Conservation (phyloP, 1,140 invertebrate genomes). For the Oncopodura yosiiana region DNA sequence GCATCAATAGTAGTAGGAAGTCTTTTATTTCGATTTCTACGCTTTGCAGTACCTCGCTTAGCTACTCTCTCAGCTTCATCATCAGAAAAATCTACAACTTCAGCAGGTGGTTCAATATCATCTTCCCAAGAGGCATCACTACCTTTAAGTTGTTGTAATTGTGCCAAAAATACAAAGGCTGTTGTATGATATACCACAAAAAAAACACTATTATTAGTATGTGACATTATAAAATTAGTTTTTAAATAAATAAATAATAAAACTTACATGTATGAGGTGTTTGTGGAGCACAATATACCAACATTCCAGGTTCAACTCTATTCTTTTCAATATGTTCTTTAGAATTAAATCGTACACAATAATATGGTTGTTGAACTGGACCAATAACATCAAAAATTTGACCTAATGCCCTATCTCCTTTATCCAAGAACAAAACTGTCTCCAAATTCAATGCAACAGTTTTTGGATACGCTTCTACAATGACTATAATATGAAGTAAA, state of each 20-base stretch:
- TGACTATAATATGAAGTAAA: slow-evolving; percentile 47
- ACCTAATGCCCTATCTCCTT: slow-evolving; percentile 59
- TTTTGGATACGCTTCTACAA: slow-evolving; percentile 55
- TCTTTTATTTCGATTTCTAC: neutral
- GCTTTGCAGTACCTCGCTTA: slow-evolving; percentile 25
- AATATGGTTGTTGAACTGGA: slow-evolving; percentile 61
- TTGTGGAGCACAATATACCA: slow-evolving; percentile 69
- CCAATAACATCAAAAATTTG: slow-evolving; percentile 86
- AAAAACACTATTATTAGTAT: neutral
- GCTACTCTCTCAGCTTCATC: slow-evolving; percentile 66
- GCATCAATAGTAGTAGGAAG: too few relatives aligned
- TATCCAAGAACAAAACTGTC: slow-evolving; percentile 67
- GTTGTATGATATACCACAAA: neutral
- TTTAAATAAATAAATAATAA: slow-evolving; percentile 12
- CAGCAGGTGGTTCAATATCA: slow-evolving; percentile 65
- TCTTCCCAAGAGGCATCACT: slow-evolving; percentile 74
- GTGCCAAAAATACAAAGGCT: slow-evolving; percentile 31
- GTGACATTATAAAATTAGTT: slow-evolving; percentile 6
- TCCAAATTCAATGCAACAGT: slow-evolving; percentile 71
- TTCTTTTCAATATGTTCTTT: slow-evolving; percentile 56
- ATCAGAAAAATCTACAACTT: slow-evolving; percentile 69
- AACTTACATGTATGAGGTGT: slow-evolving; percentile 59
- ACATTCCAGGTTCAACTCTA: slow-evolving; percentile 52
- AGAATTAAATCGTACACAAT: slow-evolving; percentile 74
- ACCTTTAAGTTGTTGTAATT: slow-evolving; percentile 46